Evolutionary conservation across 2,888 invertebrate genomes (phyloP).

Genomic region (Orthonevra nobilis): DNA sequence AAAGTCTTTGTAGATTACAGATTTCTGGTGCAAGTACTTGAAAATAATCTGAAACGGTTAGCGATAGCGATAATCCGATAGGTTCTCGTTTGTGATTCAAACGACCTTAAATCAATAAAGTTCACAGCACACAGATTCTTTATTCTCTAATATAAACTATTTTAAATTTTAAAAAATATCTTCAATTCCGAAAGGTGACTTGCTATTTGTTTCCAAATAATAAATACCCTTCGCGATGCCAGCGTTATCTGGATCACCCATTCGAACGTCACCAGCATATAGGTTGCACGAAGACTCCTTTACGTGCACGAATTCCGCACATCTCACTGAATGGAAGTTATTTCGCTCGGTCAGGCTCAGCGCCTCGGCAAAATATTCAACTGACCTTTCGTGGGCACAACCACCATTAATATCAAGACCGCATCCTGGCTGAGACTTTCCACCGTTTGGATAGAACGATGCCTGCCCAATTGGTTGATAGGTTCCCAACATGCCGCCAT

Average conservation of each 20-base stretch:
- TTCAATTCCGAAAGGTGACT: constrained; percentile 14
- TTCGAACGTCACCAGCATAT: constrained; percentile 1
- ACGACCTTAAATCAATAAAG: too few species aligned
- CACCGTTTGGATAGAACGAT: constrained; percentile 81
- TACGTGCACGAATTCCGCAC: constrained; percentile 18
- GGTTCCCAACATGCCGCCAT: constrained; percentile 73
- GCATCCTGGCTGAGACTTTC: constrained; percentile 81
- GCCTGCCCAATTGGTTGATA: constrained; percentile 75
- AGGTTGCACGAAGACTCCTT: constrained; percentile 15
- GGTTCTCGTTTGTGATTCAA: too few species aligned
- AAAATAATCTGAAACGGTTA: too few species aligned
- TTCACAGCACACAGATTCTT: too few species aligned
- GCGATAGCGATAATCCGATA: too few species aligned
- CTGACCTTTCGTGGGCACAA: constrained; percentile 78
- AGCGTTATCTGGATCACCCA: constrained; percentile 23
- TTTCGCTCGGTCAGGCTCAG: constrained; percentile 60
- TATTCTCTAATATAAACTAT: too few species aligned
- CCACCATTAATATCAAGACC: constrained; percentile 75
- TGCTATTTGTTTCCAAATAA: constrained; percentile 17
- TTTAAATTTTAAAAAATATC: too few species aligned
- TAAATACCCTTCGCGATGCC: constrained; percentile 20
- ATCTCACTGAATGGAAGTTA: constrained; percentile 10
- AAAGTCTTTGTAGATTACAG: too few species aligned
- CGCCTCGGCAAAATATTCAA: constrained; percentile 78
- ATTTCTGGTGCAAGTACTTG: too few species aligned